These are phyloP conservation scores for Lutjanus campechanus DNA, from an alignment of 2,797 vertebrate species.

Conservation along the genomic window DNA sequence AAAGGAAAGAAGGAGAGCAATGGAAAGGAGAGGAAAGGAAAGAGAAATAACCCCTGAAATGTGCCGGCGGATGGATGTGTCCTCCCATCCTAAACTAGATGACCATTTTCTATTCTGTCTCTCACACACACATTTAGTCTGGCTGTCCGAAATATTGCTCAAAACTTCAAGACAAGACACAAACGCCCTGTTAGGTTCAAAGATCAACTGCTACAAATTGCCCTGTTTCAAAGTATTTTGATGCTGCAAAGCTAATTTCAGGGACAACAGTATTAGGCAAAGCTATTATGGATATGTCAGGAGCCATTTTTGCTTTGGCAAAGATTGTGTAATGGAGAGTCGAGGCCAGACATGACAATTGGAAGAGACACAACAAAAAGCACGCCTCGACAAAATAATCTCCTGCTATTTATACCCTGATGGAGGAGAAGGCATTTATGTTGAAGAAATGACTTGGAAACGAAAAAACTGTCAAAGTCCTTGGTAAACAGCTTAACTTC, in stretches of 20 bases:
- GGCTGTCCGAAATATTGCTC: conserved; percentile 8
- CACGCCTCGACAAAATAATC: conserved; percentile 58
- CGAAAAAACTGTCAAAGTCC: conserved; percentile 63
- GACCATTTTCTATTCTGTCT: conserved; percentile 3
- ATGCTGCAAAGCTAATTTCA: conserved; percentile 59
- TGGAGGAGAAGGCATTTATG: conserved; percentile 35
- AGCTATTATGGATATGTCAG: conserved; percentile 62
- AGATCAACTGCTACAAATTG: conserved; percentile 35
- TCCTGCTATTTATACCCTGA: conserved; percentile 55
- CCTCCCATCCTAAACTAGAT: conserved; percentile 15
- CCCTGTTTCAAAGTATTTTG: conserved; percentile 41
- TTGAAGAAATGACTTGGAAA: conserved; percentile 56
- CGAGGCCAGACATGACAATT: conserved; percentile 60
- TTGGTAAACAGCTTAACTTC: conserved; percentile 75
- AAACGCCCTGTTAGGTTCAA: conserved; percentile 22
- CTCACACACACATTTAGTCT: conserved; percentile 12
- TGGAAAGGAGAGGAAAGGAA: neutral
- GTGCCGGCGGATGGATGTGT: conserved; percentile 21
- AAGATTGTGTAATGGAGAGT: conserved; percentile 51
- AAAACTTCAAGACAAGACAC: conserved; percentile 16
- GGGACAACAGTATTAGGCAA: conserved; percentile 56
- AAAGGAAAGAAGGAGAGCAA: neutral
- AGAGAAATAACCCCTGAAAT: conserved; percentile 19
- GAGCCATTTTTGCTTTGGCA: conserved; percentile 50
- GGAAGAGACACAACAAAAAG: conserved; percentile 50